phyloP scores from a whole-genome alignment of 1,140 invertebrate genomes.

The Anagrus nilaparvatae region DNA sequence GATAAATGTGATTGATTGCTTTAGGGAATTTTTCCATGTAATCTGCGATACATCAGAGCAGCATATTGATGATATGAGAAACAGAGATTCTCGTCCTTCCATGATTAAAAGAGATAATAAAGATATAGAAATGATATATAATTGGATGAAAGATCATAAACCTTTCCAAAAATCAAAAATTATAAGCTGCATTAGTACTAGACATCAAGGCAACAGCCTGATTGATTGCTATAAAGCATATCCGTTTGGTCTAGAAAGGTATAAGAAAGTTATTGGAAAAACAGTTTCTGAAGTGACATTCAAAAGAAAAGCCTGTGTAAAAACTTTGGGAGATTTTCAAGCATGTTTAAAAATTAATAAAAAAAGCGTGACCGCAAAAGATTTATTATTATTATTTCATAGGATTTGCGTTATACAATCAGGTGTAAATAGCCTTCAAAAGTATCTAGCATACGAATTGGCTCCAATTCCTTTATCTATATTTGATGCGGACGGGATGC shows the following conservation, averaged over 20 bases:
- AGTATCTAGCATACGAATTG: conserved; percentile 6
- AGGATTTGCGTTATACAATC: conserved; percentile 1
- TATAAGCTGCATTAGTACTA: conserved; percentile 3
- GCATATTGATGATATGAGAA: conserved; percentile 33
- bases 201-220: background rate
- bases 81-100: conserved; percentile 16
- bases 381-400: conserved; percentile 1
- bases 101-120: conserved; percentile 27
- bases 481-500: conserved; percentile 5
- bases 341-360: background rate
- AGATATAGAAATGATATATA: conserved; percentile 27
- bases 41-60: conserved; percentile 30
- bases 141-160: conserved; percentile 31
- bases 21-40: conserved; percentile 30
- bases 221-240: conserved; percentile 5
- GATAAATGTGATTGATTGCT: conserved; percentile 16
- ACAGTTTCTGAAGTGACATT: background rate
- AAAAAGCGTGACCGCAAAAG: background rate
- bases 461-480: conserved; percentile 4
- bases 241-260: background rate
- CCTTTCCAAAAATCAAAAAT: conserved; percentile 18
- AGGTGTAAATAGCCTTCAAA: background rate
- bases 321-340: background rate
- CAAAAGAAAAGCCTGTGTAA: background rate
- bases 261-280: background rate